Evolutionary conservation across 2,113 vertebrate genomes (phyloP), one percentile per base, ranked within the genome.

Genomic region (Alectura lathami): DNA sequence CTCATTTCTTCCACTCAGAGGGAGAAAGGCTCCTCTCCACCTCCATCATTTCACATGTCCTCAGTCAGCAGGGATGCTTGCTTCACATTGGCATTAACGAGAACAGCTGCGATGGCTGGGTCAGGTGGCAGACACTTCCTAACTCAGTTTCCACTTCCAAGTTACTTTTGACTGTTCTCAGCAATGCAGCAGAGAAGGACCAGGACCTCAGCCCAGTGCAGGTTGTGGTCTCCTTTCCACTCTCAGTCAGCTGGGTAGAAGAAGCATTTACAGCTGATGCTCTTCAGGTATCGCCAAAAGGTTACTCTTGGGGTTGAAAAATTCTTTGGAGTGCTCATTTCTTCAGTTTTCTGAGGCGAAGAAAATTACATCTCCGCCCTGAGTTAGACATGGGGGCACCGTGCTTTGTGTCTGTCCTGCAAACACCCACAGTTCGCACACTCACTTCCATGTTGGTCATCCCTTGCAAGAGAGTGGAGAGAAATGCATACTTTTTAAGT

Each of bases 1-100:
- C 70, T 32, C 17, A 2, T 36, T 85, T 50, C 84, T 89, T 91
- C 45, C 82, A 53, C 84, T 76, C 74, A 50, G 54, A 9, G 32
- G n/a, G 76, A 78, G 38, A 23, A 54, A 82, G 88, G 45, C 73
- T 86, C 88, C 54, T 60, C 45, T 79, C 83, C 69, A 81, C 63
- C 22, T 75, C 69, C 57, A 29, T 56, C 2, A 0, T 62, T 89
- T 74, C 70, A 42, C 47, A 69, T 1, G 3, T 40, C 67, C 59
- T 17, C 81, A 62, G 67, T 22, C 54, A 80, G 16, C 2, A 2
- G 32, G 18, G 69, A 32, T 23, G 8, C 34, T 63, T 80, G 74
- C 27, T 79, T 64, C 24, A 77, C 51, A 4, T 11, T 24, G 36
- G 22, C 21, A 18, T 8, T 14, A 14, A n/a, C 78, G 62, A 89